A percentile compares a stretch with the other conserved stretches of the same genome.
phyloP scores from a whole-genome alignment of 2,888 invertebrate species.

The Andrena flavipes region DNA sequence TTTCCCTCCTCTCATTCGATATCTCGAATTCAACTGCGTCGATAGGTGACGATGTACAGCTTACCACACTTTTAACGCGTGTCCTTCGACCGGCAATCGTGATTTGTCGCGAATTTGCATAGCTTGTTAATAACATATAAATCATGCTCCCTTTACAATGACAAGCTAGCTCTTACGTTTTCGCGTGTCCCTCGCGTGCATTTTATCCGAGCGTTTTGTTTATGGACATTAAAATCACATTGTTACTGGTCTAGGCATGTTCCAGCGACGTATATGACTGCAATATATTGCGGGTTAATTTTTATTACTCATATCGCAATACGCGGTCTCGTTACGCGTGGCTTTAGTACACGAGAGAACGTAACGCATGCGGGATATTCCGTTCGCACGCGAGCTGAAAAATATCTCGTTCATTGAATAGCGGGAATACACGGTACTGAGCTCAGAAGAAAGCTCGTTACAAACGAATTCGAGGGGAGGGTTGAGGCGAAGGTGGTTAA shows the following conservation, averaged over 20 bases:
- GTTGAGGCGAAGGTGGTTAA: conserved; percentile 10
- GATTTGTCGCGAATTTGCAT: conserved; percentile 14
- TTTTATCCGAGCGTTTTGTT: conserved; percentile 29
- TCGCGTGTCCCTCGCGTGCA: background rate
- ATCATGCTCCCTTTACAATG: background rate
- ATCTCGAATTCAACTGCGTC: conserved; percentile 39
- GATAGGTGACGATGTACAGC: conserved; percentile 29
- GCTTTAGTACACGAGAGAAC: background rate
- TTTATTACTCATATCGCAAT: conserved; percentile 29
- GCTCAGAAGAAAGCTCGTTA: conserved; percentile 40
- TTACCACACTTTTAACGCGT: background rate
- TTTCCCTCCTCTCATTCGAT: conserved; percentile 17
- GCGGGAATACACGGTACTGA: background rate
- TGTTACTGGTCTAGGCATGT: background rate
- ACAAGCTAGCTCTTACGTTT: background rate
- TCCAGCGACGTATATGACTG: background rate
- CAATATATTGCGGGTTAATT: conserved; percentile 29
- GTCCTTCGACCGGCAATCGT: too few relatives aligned
- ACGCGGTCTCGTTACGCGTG: conserved; percentile 26
- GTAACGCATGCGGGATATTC: conserved; percentile 12
- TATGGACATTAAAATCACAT: conserved; percentile 18
- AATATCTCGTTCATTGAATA: conserved; percentile 24
- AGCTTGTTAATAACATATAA: conserved; percentile 22
- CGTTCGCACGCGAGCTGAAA: conserved; percentile 38
- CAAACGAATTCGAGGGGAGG: conserved; percentile 32